Evolutionary conservation across 2,888 invertebrate genomes (phyloP), one percentile per base, ranked within the genome.

Genomic region (Glyphotaelius pellucidus): DNA sequence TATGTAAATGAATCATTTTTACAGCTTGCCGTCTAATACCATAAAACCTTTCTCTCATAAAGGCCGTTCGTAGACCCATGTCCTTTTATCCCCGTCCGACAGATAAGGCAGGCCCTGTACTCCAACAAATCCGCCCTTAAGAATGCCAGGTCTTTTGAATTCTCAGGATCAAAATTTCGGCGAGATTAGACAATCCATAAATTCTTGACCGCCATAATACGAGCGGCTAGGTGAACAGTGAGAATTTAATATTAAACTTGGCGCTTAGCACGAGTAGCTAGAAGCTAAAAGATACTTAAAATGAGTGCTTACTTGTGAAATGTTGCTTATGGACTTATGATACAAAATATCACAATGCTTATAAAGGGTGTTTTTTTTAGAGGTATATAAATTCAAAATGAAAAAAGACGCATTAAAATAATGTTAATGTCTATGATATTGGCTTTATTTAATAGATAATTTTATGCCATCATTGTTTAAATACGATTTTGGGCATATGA

Each of bases 171-270:
- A 89, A 89, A 89, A 89, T 89, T 87, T 88, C 47, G 88, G 81
- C 80, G 47, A 91, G 91, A 91, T 91, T 87, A 91, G 86, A 91
- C 86, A 86, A 91, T 88, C 88, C 81, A 47, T 81, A 81, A 88
- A 91, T 91, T 91, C 91, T 88, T 91, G 80, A 42, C 91, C 88
- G 80, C 87, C 91, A 91, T 91, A 91, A 91, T 88, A 88, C 88
- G 85, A 42, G 35, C 31, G 80, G 31, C 30, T 14, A 25, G 42
- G 42, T 52, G 42, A 30, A 30, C 31, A 19, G 88, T 89, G 31
- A 89, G 88, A 89, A 86, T 90, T 90, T 90, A 85, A 90, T 87
- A 90, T 89, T 35, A 79, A 86, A 86, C 38, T 42, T n/a, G 42
- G 30, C 15, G 9, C 83, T 67, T 25, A 67, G n/a, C 67, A n/a